Conservation (phyloP, 2,888 invertebrate species). For the Leptinotarsa haldemani region DNA sequence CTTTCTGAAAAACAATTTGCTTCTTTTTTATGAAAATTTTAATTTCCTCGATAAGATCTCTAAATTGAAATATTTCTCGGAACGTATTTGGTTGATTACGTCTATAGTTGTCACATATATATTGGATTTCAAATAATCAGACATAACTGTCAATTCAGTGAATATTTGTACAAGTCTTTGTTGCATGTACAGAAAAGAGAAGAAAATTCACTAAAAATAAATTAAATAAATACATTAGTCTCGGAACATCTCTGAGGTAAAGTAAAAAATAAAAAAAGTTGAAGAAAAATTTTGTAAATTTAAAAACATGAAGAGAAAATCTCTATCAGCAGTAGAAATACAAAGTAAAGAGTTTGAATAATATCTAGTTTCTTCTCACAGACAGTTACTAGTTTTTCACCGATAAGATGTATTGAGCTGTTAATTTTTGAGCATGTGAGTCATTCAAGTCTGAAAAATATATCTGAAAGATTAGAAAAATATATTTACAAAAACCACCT, state of each 20-base stretch:
- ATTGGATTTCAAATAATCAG: background rate
- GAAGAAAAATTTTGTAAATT: constrained; percentile 4
- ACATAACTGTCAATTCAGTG: constrained; percentile 27
- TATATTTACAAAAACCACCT: background rate
- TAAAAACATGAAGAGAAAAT: constrained; percentile 31
- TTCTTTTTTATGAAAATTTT: too few species aligned
- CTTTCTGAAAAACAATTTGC: too few species aligned
- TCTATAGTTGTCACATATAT: background rate
- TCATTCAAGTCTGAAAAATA: background rate
- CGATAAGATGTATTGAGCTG: background rate
- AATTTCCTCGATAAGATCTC: too few species aligned
- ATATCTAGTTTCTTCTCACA: background rate
- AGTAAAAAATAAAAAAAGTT: constrained; percentile 11
- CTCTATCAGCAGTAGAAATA: background rate
- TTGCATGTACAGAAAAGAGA: constrained; percentile 25
- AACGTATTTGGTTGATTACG: background rate
- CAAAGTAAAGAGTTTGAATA: background rate
- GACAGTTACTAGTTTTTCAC: background rate
- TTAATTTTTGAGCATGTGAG: background rate
- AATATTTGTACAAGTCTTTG: constrained; percentile 25
- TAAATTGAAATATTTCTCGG: background rate
- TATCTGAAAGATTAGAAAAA: background rate
- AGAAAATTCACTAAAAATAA: constrained; percentile 29
- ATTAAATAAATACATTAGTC: constrained; percentile 37
- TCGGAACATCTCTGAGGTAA: constrained; percentile 10